These are phyloP conservation scores for Neodiprion pinetum DNA, from an alignment of 1,140 invertebrate genomes.

Conservation along the genomic window DNA sequence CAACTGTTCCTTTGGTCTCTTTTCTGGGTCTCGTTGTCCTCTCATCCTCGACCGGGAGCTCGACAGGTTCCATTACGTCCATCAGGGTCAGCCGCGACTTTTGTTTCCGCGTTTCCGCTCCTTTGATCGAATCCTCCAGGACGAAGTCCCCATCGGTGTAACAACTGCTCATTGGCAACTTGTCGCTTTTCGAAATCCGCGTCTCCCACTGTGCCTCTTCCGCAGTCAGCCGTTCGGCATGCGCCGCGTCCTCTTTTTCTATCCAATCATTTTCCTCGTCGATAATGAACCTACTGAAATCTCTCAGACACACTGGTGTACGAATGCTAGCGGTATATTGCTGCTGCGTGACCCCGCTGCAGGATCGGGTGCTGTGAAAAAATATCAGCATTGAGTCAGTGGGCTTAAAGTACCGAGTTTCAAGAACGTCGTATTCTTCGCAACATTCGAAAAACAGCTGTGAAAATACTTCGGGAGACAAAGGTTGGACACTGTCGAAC, in stretches of 20 bases:
- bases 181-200: constrained; percentile 25
- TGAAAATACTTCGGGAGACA: constrained; percentile 32
- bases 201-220: constrained; percentile 30
- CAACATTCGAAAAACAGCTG: constrained; percentile 55
- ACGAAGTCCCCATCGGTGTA: constrained; percentile 39
- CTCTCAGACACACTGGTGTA: constrained; percentile 62
- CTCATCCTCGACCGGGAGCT: background rate
- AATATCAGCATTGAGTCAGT: constrained; percentile 56
- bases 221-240: constrained; percentile 30
- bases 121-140: constrained; percentile 21
- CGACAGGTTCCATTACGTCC: background rate
- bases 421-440: constrained; percentile 55
- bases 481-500: constrained; percentile 36
- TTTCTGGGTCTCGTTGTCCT: background rate
- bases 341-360: constrained; percentile 44
- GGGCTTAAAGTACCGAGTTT: constrained; percentile 49
- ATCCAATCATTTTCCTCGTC: constrained; percentile 63
- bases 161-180: constrained; percentile 17
- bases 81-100: background rate
- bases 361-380: constrained; percentile 59
- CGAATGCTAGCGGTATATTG: constrained; percentile 56
- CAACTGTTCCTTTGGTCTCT: constrained; percentile 12
- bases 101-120: background rate
- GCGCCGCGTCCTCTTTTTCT: constrained; percentile 53
- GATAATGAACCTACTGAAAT: constrained; percentile 64